Evolutionary conservation across 2,888 invertebrate genomes (phyloP), one percentile per base, ranked within the genome.

Genomic region (Schrankia costaestrigalis): DNA sequence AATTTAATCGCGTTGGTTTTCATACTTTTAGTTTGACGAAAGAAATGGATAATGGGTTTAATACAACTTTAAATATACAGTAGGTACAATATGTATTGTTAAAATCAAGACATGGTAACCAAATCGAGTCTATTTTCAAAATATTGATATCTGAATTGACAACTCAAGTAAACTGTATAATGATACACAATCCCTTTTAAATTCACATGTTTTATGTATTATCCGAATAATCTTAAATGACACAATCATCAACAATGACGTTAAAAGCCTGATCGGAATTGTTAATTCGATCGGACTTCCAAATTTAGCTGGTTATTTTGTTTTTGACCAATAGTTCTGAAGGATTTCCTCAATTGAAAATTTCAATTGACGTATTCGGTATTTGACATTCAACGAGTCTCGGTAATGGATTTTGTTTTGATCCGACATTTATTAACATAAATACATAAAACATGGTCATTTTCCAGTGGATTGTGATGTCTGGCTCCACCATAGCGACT

Each of bases 211-310:
- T 60, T 62, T 61, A 68, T 65, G 55, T 46, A 63, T 62, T 39
- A 47, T 24, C 37, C 35, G 32, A 31, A 56, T 63, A 61, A 56
- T 47, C 46, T 46, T 39, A 49, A 59, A 47, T 52, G 43, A 36
- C 40, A 26, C 18, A 12, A n/a, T 15, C 37, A 34, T 39, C 34
- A 33, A n/a, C n/a, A n/a, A n/a, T n/a, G n/a, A n/a, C n/a, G n/a
- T 35, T 50, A 37, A 39, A 34, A 46, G 52, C 55, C 49, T 58
- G 63, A 72, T 75, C 54, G 44, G 78, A 78, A 78, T 78, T 75
- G 75, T 63, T 75, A 79, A 78, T 78, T 44, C 30, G 46, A 49
- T 67, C 71, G 65, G 59, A 62, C 58, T 56, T 53, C 56, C 55
- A 46, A 56, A 56, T 69, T 68, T 61, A 48, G 32, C 55, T 28